Evolutionary conservation across 2,113 vertebrate genomes (phyloP).

Genomic region (Podarcis raffonei): DNA sequence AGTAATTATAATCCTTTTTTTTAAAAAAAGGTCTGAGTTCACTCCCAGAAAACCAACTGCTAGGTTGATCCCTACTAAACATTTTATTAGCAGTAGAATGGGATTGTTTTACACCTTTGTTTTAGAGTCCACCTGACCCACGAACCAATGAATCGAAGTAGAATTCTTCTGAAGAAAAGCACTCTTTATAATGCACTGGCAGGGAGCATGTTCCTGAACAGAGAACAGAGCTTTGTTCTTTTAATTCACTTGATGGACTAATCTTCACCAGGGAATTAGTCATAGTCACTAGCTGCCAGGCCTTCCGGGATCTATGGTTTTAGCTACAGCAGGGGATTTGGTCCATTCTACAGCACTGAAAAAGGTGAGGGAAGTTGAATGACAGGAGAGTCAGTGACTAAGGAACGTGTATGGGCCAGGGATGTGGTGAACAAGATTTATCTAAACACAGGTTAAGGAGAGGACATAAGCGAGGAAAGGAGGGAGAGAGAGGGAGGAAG

Average conservation of each 20-base stretch:
- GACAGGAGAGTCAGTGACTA: conserved; percentile 82
- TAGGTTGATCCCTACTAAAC: conserved; percentile 3
- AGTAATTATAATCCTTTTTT: conserved; percentile 18
- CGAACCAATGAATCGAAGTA: conserved; percentile 34
- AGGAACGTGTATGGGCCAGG: conserved; percentile 76
- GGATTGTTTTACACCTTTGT: conserved; percentile 35
- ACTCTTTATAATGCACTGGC: conserved; percentile 32
- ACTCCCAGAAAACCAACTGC: conserved; percentile 8
- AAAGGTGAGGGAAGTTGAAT: conserved; percentile 64
- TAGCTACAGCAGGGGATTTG: conserved; percentile 25
- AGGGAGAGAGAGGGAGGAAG: not conserved
- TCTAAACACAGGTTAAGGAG: conserved; percentile 64
- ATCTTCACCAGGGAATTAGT: conserved; percentile 52
- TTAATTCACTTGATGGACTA: conserved; percentile 43
- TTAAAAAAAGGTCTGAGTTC: conserved; percentile 26
- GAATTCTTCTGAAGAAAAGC: conserved; percentile 52
- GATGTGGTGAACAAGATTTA: conserved; percentile 78
- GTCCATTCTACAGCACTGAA: conserved; percentile 42
- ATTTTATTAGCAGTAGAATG: conserved; percentile 41
- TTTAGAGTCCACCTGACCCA: conserved; percentile 31
- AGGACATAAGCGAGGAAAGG: not conserved
- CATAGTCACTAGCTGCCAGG: conserved; percentile 34
- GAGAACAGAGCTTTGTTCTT: conserved; percentile 33
- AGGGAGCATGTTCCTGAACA: conserved; percentile 33
- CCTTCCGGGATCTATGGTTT: conserved; percentile 38